Percentiles rank a stretch among this genome's conserved stretches.
Evolutionary conservation across 1,140 invertebrate species (phyloP).

Genomic region (Hestina assimilis): DNA sequence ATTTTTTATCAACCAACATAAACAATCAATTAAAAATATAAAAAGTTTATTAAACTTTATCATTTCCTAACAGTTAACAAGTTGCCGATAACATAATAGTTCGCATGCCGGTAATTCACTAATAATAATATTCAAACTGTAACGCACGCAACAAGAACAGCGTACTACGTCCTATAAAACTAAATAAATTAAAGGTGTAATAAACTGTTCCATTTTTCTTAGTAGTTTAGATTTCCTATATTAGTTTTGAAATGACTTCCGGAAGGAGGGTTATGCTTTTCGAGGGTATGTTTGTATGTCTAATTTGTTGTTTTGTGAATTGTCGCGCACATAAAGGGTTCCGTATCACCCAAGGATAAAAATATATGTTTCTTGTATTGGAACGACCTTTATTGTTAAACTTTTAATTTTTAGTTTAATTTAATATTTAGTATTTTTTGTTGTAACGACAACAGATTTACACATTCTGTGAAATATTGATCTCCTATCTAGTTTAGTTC

Average conservation of each 20-base stretch:
- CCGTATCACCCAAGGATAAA: no score
- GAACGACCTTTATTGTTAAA: no score
- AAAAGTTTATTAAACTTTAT: neutral
- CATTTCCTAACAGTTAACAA: neutral
- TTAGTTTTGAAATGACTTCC: no score
- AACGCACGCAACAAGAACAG: constrained; percentile 1
- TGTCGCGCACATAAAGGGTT: no score
- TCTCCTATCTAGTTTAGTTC: no score
- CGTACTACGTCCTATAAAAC: neutral
- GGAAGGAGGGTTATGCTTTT: neutral
- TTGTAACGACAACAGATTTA: no score
- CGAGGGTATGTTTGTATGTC: neutral
- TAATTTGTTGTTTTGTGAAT: neutral
- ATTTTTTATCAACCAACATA: no score
- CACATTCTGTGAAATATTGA: no score
- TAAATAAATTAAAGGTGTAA: neutral
- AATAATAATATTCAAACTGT: constrained; percentile 5
- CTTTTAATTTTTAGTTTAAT: no score
- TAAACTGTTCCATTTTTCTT: neutral
- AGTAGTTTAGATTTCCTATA: neutral
- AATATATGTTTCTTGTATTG: no score
- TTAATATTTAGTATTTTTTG: no score
- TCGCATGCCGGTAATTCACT: constrained; percentile 10
- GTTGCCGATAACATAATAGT: constrained; percentile 7
- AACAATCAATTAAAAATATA: neutral